Percentiles rank a stretch among this genome's conserved stretches.
These are phyloP conservation scores for Idaea straminata DNA, from an alignment of 2,888 invertebrate species.

Conservation along the genomic window DNA sequence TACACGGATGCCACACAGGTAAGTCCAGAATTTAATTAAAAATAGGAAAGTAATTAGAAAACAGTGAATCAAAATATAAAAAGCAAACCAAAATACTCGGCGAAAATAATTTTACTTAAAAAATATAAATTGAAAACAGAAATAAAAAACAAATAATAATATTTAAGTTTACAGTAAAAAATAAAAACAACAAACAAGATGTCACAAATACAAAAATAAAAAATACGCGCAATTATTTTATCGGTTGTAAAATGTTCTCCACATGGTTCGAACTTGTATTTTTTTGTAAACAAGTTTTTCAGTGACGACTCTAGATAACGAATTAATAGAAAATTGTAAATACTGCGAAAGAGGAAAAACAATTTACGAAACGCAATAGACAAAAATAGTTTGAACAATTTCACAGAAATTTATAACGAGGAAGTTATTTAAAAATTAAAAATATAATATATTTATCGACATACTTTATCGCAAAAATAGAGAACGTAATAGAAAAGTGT, in stretches of 20 bases:
- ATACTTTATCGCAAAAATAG: background rate
- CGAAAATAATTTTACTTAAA: background rate
- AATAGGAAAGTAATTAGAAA: constrained; percentile 13
- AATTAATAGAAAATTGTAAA: constrained; percentile 18
- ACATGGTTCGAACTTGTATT: constrained; percentile 41
- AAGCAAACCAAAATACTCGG: constrained; percentile 4
- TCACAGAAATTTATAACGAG: constrained; percentile 3
- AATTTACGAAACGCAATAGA: background rate
- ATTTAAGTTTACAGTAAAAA: constrained; percentile 12
- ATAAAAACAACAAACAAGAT: constrained; percentile 16
- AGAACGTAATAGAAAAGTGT: background rate
- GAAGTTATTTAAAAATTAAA: background rate
- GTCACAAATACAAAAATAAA: constrained; percentile 32
- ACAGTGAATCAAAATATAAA: constrained; percentile 9
- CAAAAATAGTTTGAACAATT: constrained; percentile 7
- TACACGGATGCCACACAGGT: constrained; percentile 99
- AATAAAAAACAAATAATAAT: constrained; percentile 7
- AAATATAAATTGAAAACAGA: background rate
- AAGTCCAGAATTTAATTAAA: constrained; percentile 58
- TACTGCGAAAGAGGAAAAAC: constrained; percentile 12
- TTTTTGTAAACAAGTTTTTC: constrained; percentile 49
- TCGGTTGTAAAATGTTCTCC: constrained; percentile 44
- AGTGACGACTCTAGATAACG: constrained; percentile 27
- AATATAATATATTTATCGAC: background rate
- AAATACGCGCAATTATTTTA: constrained; percentile 54